Percentiles rank a stretch among this genome's conserved stretches.
Conservation (phyloP, 2,888 invertebrate genomes). For the Hanleya hanleyi region DNA sequence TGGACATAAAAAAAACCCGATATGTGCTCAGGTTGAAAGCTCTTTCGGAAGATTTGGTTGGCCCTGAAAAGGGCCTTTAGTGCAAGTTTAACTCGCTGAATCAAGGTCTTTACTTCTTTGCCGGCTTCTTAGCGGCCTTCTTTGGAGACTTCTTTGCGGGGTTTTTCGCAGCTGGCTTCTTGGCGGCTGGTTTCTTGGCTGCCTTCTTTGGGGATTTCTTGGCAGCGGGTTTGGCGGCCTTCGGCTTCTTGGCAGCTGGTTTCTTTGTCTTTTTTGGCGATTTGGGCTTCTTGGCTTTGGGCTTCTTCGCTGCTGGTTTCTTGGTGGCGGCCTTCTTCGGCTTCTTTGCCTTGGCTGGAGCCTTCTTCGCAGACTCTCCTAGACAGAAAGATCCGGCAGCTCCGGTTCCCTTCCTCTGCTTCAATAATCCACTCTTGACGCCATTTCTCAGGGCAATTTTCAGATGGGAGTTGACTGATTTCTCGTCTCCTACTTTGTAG, state of each 20-base stretch:
- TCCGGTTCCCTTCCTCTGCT: conserved; percentile 69
- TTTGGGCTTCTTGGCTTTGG: conserved; percentile 45
- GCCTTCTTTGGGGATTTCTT: conserved; percentile 26
- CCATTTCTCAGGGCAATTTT: conserved; percentile 72
- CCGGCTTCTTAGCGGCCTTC: conserved; percentile 20
- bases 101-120: no score
- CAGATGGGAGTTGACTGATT: conserved; percentile 71
- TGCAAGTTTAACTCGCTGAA: no score
- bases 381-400: conserved; percentile 65
- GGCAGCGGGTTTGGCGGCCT: conserved; percentile 9
- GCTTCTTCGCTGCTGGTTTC: conserved; percentile 2
- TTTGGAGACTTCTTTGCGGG: conserved; percentile 34
- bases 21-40: no score
- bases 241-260: conserved; percentile 31
- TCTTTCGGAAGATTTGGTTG: no score
- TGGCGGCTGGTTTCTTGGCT: conserved; percentile 30
- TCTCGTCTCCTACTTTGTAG: conserved; percentile 73
- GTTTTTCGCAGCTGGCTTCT: conserved; percentile 37
- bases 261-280: conserved; percentile 41
- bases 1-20: no score
- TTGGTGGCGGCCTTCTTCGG: not conserved
- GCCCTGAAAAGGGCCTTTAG: no score
- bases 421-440: conserved; percentile 68
- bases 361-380: conserved; percentile 32
- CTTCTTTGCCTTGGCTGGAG: conserved; percentile 30